Evolutionary conservation across 2,888 invertebrate species (phyloP), one percentile per base, ranked within the genome.

Genomic region (Melipona beecheii): DNA sequence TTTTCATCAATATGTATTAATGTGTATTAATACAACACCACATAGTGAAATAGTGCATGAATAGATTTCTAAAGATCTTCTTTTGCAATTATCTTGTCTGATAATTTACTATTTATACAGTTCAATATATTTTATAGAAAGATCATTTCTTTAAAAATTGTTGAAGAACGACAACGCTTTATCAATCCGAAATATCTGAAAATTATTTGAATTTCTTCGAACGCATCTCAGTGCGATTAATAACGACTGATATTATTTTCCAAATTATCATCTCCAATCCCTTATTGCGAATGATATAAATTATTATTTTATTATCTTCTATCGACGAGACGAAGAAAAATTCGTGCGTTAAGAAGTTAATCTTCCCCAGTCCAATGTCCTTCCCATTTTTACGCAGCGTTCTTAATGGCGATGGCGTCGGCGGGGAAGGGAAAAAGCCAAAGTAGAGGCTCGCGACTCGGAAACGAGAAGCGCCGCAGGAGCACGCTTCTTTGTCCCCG

Each of bases 391-490:
- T 77, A 83, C 79, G 83, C 79, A 74, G 80, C 84, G 78, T 87
- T 85, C 80, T 85, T 84, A 77, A 60, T 52, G 60, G 66, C 36
- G 43, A 36, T 60, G 58, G 27, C 24, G 64, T 31, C 27, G 54
- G 27, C 17, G 58, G 36, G 75, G 31, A 73, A 76, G 75, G 71
- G 75, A 76, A 75, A 36, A 83, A 83, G 82, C 76, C 88, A 36
- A 69, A 31, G 27, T 74, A 83, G 88, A 83, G 75, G 86, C 86
- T 87, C 85, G 88, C 84, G 75, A 85, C 86, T 87, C 85, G 86
- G 88, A 90, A 91, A 90, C 86, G 88, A 87, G 87, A 79, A 88
- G 87, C 86, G 73, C 82, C 68, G 60, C 75, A 83, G 84, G 5
- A 90, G 89, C 86, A 74, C 75, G 80, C 72, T 83, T 86, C 87